Evolutionary conservation across 2,797 vertebrate genomes (phyloP).

Genomic region (Taeniopygia guttata): DNA sequence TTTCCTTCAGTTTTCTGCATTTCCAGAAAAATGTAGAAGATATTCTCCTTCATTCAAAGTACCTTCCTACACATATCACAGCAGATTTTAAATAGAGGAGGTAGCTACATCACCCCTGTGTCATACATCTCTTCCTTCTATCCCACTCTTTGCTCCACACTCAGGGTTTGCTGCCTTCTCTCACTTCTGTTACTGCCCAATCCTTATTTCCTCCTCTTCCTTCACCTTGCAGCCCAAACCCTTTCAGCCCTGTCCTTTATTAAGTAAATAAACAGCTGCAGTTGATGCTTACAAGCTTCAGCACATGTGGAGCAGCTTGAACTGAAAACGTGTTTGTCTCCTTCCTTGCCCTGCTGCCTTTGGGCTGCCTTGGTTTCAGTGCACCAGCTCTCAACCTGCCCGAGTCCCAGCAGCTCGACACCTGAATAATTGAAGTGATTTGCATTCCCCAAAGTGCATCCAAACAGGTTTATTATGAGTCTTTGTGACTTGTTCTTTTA

Average conservation of each 20-base stretch:
- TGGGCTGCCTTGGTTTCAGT: constrained; percentile 28
- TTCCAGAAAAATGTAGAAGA: not conserved
- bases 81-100: not conserved
- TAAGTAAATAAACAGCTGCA: constrained; percentile 20
- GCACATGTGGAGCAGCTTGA: constrained; percentile 26
- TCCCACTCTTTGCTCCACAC: not conserved
- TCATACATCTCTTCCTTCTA: fast-evolving
- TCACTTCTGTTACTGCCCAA: not conserved
- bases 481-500: constrained; percentile 25
- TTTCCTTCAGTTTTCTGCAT: not conserved
- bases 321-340: constrained; percentile 21
- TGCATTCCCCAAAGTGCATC: constrained; percentile 50
- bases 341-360: not conserved
- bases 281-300: not conserved
- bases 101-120: not conserved
- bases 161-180: not conserved
- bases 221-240: not conserved
- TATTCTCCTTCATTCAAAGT: not conserved
- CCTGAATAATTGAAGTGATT: constrained; percentile 73
- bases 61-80: not conserved
- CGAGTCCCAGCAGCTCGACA: constrained; percentile 13
- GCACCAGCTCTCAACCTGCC: constrained; percentile 37
- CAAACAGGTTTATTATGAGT: constrained; percentile 37
- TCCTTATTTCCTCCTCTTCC: not conserved
- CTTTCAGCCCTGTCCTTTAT: not conserved